These are phyloP conservation scores for Sitta europaea DNA, from an alignment of 2,113 vertebrate genomes.

Conservation along the genomic window DNA sequence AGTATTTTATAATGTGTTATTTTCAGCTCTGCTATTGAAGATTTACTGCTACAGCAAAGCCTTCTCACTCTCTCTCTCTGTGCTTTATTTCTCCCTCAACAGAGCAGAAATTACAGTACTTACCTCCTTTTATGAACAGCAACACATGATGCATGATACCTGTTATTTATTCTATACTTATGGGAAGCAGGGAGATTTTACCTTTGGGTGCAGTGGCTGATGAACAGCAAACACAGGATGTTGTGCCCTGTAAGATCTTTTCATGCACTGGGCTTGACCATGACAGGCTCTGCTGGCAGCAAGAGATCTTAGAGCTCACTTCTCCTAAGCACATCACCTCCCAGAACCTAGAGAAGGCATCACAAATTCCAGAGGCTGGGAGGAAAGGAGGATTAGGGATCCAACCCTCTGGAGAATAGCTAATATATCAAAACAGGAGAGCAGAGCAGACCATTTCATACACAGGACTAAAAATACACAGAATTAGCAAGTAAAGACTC, in stretches of 20 bases:
- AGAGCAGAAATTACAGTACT: constrained; percentile 31
- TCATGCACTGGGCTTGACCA: neutral
- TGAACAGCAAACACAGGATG: neutral
- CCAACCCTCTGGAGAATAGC: neutral
- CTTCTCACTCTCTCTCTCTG: neutral
- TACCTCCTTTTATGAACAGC: neutral
- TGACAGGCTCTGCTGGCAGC: neutral
- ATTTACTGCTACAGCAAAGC: neutral
- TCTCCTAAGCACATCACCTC: neutral
- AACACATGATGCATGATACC: constrained; percentile 16
- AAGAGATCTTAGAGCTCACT: neutral
- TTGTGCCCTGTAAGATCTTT: neutral
- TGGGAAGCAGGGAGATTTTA: neutral
- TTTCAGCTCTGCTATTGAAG: constrained; percentile 18
- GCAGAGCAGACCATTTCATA: neutral
- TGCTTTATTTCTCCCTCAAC: constrained; percentile 39
- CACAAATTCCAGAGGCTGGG: neutral
- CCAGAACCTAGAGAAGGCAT: neutral
- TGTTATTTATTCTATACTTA: neutral
- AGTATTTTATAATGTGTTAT: neutral
- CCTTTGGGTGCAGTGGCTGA: neutral
- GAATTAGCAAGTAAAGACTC: neutral
- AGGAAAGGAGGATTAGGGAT: neutral
- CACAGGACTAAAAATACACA: neutral
- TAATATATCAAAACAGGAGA: neutral